Base-by-base conservation (phyloP, 2,113 vertebrate species). In the Coptodon bakossiorum region DNA sequence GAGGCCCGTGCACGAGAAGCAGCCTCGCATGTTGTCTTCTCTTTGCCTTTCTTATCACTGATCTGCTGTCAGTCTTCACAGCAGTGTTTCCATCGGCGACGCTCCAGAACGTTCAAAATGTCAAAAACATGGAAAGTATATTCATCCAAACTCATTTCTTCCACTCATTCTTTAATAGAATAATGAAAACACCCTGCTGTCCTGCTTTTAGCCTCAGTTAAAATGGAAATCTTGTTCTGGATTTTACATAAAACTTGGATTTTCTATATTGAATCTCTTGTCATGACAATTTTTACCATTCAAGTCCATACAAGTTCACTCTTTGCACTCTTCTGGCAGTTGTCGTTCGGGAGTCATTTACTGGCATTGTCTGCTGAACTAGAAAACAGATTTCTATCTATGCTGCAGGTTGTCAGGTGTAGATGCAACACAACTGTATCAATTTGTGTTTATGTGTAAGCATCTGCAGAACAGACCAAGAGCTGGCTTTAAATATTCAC, bases 141-240 rank as follows among this genome's bases (percentile, higher is more conserved):
- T 29, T 78, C 24, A 50, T 50, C 0, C 43, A 31, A 50, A 50
- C 6, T 78, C 43, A 31, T 50, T 29, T 78, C 71, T 48, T 78
- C 43, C 43, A 0, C 24, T 31, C 43, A 29, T 29, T 17, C 71
- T 1, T 0, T 78, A 50, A 29, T 8, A 48, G 24, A 50, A 50
- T 78, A 78, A 78, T 50, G 16, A 3, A 76, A 12, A 3, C 24
- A 50, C 4, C 24, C 43, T 29, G 14, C 24, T 50, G 43, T 50
- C 38, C 43, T 50, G 73, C 45, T 78, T 50, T 78, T 78, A 8
- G 73, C 27, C 10, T 31, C 45, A 8, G 71, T 78, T 78, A 19
- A 50, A 78, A 52, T 78, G 27, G 4, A 78, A 78, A 8, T 31
- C 9, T 50, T 50, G 27, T 31, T 19, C 71, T 1, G 71, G 43